Evolutionary conservation across 2,113 vertebrate species (phyloP), one percentile per base, ranked within the genome.

Genomic region (Notarius quadriscutis): DNA sequence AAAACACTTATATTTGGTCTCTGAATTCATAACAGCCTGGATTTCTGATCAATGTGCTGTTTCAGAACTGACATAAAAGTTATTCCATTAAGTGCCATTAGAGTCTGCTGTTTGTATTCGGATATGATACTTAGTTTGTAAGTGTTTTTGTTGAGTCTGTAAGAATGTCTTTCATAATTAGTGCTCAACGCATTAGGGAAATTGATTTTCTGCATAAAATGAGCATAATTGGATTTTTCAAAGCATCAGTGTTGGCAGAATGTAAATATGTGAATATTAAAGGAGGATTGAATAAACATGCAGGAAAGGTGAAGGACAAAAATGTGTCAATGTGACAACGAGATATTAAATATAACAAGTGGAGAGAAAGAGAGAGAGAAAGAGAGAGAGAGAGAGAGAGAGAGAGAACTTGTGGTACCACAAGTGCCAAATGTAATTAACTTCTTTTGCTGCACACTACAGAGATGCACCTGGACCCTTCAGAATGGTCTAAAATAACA

Each of bases 171-270:
- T 81, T 81, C 34, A 51, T 65, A 83, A 83, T 83, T 51, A 83
- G 34, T 67, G 81, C 51, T n/a, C 41, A 50, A 25, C 51, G 60
- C 62, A 17, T 83, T 65, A 83, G 80, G 75, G 71, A 77, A 90
- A 90, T 87, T 81, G 41, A 67, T 83, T 85, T 72, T 85, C 57
- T 41, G 65, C 79, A 89, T 87, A 85, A 89, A 88, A 87, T 78
- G 30, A 71, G 81, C 81, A 75, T 91, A 80, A 89, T 55, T 83
- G 41, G 11, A 53, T 86, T 84, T 79, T n/a, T 81, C 48, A 55
- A 85, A 88, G 79, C 71, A 62, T 84, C 60, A 77, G 55, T 72
- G 51, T 65, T 86, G 77, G 84, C 84, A 88, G 81, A 81, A 88
- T 8, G 48, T n/a, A 75, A 75, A 87, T 41, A 69, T 50, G 77